phyloP scores from a whole-genome alignment of 2,797 vertebrate species.

The Cephalopachus bancanus region DNA sequence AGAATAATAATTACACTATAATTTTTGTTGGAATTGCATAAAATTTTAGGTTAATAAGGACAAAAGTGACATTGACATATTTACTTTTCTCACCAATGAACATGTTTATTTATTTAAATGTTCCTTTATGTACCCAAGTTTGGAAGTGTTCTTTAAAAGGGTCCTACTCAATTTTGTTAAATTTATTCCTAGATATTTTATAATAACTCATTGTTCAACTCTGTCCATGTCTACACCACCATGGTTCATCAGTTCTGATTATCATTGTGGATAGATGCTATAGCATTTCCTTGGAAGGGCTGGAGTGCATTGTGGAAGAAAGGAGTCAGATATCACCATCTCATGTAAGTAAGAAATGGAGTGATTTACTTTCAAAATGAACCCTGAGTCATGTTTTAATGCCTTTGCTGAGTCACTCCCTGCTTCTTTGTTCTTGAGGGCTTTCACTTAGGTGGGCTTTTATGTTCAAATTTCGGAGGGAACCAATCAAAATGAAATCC shows the following conservation, averaged over 20 bases:
- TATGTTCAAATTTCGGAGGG: no score
- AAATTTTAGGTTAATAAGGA: conserved; percentile 14
- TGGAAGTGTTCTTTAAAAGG: not conserved
- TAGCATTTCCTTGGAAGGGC: not conserved
- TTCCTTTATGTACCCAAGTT: not conserved
- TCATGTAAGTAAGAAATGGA: not conserved
- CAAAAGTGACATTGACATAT: not conserved
- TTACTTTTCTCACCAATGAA: conserved; percentile 15
- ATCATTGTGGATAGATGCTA: not conserved
- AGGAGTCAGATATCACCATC: not conserved
- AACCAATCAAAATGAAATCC: no score
- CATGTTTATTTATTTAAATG: not conserved
- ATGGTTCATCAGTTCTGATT: conserved; percentile 5
- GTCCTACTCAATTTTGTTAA: not conserved
- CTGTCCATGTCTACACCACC: not conserved
- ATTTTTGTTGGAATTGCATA: conserved; percentile 12
- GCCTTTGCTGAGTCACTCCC: no score
- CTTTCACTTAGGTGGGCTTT: no score
- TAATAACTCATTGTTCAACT: not conserved
- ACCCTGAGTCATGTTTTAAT: no score
- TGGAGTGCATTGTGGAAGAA: not conserved
- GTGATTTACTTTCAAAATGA: no score
- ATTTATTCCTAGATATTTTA: not conserved
- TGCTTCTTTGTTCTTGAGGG: no score
- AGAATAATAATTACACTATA: not conserved